Conservation (phyloP, 2,113 vertebrate genomes). For the Mirza zaza region DNA sequence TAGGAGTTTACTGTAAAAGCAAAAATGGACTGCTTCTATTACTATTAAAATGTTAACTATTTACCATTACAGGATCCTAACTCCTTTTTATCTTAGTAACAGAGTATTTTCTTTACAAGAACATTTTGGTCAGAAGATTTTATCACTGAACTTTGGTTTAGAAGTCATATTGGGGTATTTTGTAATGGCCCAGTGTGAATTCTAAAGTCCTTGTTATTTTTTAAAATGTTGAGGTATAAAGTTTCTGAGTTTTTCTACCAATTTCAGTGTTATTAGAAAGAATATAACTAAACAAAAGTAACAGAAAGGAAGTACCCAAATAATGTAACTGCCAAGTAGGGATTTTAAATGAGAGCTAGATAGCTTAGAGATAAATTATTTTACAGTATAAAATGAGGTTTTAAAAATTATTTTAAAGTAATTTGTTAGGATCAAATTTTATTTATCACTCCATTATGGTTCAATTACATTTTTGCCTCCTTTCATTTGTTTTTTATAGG, state of each 20-base stretch:
- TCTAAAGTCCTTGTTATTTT: conserved; percentile 10
- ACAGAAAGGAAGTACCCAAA: neutral
- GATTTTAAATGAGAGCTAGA: neutral
- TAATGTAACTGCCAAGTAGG: neutral
- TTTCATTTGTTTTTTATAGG: conserved; percentile 83
- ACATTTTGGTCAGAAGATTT: conserved; percentile 1
- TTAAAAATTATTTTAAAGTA: neutral
- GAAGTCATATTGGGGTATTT: conserved; percentile 26
- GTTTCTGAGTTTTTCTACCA: neutral
- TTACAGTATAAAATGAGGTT: conserved; percentile 4
- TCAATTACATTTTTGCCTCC: neutral
- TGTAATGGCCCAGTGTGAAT: neutral
- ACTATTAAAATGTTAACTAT: neutral
- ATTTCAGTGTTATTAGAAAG: neutral
- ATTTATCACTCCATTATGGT: neutral
- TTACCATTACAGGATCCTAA: neutral
- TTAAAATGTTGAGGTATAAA: neutral
- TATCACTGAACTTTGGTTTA: neutral
- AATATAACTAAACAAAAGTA: conserved; percentile 26
- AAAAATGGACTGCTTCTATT: neutral
- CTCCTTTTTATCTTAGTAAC: conserved; percentile 2
- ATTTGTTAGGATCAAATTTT: neutral
- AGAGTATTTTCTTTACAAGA: conserved; percentile 18
- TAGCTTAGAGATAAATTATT: neutral
- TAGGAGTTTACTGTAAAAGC: neutral